Evolutionary conservation across 23 tunicate species (phyloP).

Genomic region (Ciona savignyi): DNA sequence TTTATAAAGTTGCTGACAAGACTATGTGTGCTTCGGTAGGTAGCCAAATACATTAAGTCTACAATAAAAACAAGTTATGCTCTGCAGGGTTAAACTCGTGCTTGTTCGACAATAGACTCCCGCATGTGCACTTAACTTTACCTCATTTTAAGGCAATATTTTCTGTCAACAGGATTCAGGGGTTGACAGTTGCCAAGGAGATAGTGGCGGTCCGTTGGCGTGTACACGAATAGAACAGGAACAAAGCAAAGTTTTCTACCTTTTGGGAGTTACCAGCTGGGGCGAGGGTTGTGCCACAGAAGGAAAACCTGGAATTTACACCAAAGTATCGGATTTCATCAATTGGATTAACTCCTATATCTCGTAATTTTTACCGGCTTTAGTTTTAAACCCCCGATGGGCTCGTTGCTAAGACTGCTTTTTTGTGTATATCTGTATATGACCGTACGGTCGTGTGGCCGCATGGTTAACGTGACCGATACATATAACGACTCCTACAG

Average conservation of each 20-base stretch:
- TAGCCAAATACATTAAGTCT: neutral
- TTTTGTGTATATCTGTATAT: too few relatives aligned
- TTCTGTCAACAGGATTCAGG: slow-evolving; percentile 25
- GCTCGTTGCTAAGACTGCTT: too few relatives aligned
- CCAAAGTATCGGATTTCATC: slow-evolving; percentile 43
- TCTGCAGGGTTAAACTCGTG: too few relatives aligned
- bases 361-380: too few relatives aligned
- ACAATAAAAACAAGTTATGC: too few relatives aligned
- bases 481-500: too few relatives aligned
- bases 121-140: too few relatives aligned
- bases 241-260: slow-evolving; percentile 19
- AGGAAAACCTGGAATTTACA: slow-evolving; percentile 66
- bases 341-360: slow-evolving; percentile 43
- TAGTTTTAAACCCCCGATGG: too few relatives aligned
- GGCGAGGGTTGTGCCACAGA: slow-evolving; percentile 66
- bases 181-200: slow-evolving; percentile 76
- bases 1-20: neutral
- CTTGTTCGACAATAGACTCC: too few relatives aligned
- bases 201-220: slow-evolving; percentile 83
- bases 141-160: neutral
- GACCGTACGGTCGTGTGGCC: too few relatives aligned
- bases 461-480: too few relatives aligned
- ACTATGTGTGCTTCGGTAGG: neutral
- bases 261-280: slow-evolving; percentile 92
- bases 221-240: slow-evolving; percentile 14